phyloP scores from a whole-genome alignment of 2,888 invertebrate species.

The Lordiphosa andalusiaca region DNA sequence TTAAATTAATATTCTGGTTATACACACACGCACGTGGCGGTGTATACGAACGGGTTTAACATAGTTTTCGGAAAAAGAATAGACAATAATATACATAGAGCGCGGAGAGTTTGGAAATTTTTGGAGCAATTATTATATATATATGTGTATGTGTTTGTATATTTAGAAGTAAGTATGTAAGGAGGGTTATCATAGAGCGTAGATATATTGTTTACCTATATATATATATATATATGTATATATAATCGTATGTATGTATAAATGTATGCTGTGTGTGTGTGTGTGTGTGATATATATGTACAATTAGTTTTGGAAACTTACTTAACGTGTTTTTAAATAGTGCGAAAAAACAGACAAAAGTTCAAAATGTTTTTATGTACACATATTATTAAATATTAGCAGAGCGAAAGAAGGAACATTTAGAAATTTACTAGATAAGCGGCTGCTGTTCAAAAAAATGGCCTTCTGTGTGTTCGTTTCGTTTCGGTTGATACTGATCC shows the following conservation, averaged over 20 bases:
- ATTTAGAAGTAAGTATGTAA: conserved; percentile 10
- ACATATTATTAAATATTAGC: conserved; percentile 52
- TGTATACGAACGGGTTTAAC: conserved; percentile 48
- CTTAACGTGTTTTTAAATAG: conserved; percentile 52
- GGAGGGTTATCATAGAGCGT: conserved; percentile 48
- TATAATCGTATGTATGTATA: conserved; percentile 13
- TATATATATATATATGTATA: no score
- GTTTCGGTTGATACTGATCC: conserved; percentile 50
- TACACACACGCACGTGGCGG: conserved; percentile 52
- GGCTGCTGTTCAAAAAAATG: conserved; percentile 47
- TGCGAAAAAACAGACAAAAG: conserved; percentile 37
- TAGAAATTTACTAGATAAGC: conserved; percentile 58
- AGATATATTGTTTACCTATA: conserved; percentile 10
- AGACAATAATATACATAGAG: conserved; percentile 33
- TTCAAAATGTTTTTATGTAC: conserved; percentile 30
- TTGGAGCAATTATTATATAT: conserved; percentile 15
- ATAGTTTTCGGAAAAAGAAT: conserved; percentile 20
- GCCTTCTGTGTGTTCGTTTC: conserved; percentile 51
- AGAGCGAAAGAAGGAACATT: conserved; percentile 71
- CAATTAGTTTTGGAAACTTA: conserved; percentile 71
- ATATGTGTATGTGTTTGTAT: conserved; percentile 18
- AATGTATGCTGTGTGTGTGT: conserved; percentile 23
- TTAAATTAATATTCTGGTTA: conserved; percentile 71
- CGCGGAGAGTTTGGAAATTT: conserved; percentile 20
- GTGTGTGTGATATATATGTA: no score